Evolutionary conservation across 2,888 invertebrate species (phyloP), one percentile per base, ranked within the genome.

Genomic region (Mimas tiliae): DNA sequence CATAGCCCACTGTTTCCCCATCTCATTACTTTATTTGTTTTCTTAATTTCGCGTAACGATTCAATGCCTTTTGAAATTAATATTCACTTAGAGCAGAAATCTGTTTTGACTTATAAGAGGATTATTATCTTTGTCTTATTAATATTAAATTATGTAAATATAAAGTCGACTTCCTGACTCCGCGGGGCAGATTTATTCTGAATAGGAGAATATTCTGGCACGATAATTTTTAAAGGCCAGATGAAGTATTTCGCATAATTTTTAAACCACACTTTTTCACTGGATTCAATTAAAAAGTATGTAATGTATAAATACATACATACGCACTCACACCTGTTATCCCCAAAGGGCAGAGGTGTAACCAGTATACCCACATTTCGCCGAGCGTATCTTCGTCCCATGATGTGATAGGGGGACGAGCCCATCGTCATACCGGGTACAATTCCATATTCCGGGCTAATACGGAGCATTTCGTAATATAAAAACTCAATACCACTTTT

Each of bases 161-260:
- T 19, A 19, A 38, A 34, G 58, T 19, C 42, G 21, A 58, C 42
- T 42, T 58, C 58, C 42, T 58, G 38, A 33, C 53, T 33, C 33
- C n/a, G 16, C 34, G 34, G 16, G 34, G 34, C 55, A 55, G 55
- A 55, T 55, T 68, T 69, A 68, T 63, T 67, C 62, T 67, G 38
- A 50, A 67, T 65, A 58, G 53, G 55, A 53, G 34, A 55, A 55
- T 55, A 55, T 34, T 16, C n/a, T 0, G n/a, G 9, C 7, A 19
- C 9, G 19, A 50, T 50, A 50, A 50, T 50, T 50, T 50, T 50
- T 9, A 11, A 19, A 19, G 19, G 6, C 48, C 11, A 50, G 19
- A 8, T 19, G 3, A 19, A 50, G 1, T 9, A 1, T 50, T 50
- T 50, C n/a, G 0, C 8, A 8, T n/a, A 1, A 11, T 19, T 19